phyloP scores from a whole-genome alignment of 2,797 vertebrate species.

The Anableps anableps region DNA sequence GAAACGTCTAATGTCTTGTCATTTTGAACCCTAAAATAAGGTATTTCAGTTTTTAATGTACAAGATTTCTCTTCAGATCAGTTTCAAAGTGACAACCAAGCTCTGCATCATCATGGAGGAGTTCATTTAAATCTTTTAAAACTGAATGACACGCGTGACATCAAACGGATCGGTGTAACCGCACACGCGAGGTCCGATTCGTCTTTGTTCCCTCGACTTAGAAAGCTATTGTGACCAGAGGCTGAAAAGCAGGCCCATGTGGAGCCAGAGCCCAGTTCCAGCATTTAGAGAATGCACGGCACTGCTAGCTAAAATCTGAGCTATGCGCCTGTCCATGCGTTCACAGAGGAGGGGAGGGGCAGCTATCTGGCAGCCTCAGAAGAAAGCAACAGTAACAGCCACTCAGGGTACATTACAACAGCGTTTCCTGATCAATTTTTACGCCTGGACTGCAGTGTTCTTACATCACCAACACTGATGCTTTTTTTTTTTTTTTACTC shows the following conservation, averaged over 20 bases:
- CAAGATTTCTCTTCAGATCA: not conserved
- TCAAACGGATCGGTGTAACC: constrained; percentile 7
- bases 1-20: too few relatives aligned
- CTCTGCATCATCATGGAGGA: constrained; percentile 25
- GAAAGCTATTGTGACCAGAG: constrained; percentile 14
- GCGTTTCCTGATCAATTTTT: constrained; percentile 65
- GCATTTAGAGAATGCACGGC: constrained; percentile 50
- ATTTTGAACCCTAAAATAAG: too few relatives aligned
- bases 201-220: constrained; percentile 8
- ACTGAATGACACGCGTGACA: constrained; percentile 30
- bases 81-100: constrained; percentile 33
- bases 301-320: constrained; percentile 41
- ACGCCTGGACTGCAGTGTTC: constrained; percentile 49
- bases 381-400: constrained; percentile 49
- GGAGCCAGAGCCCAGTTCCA: constrained; percentile 51
- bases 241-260: constrained; percentile 48
- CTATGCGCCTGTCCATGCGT: constrained; percentile 11
- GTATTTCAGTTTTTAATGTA: too few relatives aligned
- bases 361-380: constrained; percentile 24
- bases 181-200: constrained; percentile 1
- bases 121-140: constrained; percentile 40
- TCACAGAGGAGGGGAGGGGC: not conserved
- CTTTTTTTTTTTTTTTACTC: constrained; percentile 27
- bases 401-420: constrained; percentile 55
- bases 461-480: constrained; percentile 66